Evolutionary conservation across 2,113 vertebrate species (phyloP).

Genomic region (Nesogale talazaci): DNA sequence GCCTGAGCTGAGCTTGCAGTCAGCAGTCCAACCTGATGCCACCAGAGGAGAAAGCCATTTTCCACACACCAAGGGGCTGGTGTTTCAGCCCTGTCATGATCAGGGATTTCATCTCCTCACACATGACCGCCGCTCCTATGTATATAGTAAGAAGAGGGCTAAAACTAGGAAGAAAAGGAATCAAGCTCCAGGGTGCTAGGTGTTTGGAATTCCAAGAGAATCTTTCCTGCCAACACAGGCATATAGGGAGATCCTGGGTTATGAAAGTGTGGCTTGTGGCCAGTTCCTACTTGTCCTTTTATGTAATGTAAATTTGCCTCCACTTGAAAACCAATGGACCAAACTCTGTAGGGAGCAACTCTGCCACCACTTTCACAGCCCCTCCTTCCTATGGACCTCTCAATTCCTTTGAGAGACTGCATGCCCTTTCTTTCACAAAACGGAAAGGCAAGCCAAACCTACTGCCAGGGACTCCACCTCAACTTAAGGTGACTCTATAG

Average conservation of each 20-base stretch:
- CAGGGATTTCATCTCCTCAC: slow-evolving; percentile 51
- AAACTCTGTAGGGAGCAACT: not conserved
- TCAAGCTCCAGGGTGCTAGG: slow-evolving; percentile 19
- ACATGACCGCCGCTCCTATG: slow-evolving; percentile 58
- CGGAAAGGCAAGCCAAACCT: too few species aligned
- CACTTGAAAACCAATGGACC: not conserved
- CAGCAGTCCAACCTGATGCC: too few species aligned
- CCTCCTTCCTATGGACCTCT: not conserved
- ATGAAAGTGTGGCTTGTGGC: too few species aligned
- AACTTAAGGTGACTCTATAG: too few species aligned
- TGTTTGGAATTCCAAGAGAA: slow-evolving; percentile 64
- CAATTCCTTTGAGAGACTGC: not conserved
- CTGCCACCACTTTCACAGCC: not conserved
- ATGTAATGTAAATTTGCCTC: too few species aligned
- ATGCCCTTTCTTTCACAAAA: not conserved
- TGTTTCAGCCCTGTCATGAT: slow-evolving; percentile 52
- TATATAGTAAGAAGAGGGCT: slow-evolving; percentile 28
- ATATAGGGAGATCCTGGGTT: not conserved
- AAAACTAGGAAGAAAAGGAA: slow-evolving; percentile 33
- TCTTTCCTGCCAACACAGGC: slow-evolving; percentile 41
- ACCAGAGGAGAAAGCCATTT: slow-evolving; percentile 60
- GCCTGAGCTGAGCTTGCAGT: too few species aligned
- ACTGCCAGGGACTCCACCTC: too few species aligned
- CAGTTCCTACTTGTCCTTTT: too few species aligned
- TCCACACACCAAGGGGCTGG: not conserved